Evolutionary conservation across 2,113 vertebrate species (phyloP).

Genomic region (Syrmaticus mikado): DNA sequence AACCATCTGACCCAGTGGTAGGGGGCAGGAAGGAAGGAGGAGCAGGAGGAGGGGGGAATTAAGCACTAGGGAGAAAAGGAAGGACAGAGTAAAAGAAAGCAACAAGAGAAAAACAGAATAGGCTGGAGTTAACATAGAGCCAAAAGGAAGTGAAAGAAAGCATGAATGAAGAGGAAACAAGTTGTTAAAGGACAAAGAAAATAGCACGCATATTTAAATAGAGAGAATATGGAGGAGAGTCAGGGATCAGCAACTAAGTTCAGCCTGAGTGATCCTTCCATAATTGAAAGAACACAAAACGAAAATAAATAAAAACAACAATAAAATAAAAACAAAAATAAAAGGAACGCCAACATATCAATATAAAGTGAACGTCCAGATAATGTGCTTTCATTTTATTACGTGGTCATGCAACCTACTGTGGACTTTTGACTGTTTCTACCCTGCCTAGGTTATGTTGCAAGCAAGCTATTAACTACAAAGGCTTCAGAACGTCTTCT

Average conservation of each 20-base stretch:
- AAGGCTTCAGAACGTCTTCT: not conserved
- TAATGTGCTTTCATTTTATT: not conserved
- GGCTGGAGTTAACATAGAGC: constrained; percentile 36
- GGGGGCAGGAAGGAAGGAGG: not conserved
- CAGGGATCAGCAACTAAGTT: not conserved
- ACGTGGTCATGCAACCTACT: not conserved
- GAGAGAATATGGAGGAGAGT: not conserved
- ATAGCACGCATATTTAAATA: not conserved
- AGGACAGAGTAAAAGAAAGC: not conserved
- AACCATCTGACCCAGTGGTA: not conserved
- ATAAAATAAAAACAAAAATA: not conserved
- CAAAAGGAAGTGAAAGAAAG: constrained; percentile 50
- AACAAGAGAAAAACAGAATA: not conserved
- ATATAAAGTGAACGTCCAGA: not conserved
- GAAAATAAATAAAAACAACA: no score
- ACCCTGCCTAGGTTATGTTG: not conserved
- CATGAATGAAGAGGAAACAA: constrained; percentile 36
- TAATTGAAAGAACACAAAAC: not conserved
- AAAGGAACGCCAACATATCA: not conserved
- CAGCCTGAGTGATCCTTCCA: not conserved
- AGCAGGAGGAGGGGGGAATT: not conserved
- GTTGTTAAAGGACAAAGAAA: constrained; percentile 19
- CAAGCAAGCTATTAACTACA: not conserved
- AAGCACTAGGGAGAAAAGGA: not conserved
- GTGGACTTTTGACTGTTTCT: accelerated